phyloP scores from a whole-genome alignment of 2,888 invertebrate species.

The Melanargia galathea region DNA sequence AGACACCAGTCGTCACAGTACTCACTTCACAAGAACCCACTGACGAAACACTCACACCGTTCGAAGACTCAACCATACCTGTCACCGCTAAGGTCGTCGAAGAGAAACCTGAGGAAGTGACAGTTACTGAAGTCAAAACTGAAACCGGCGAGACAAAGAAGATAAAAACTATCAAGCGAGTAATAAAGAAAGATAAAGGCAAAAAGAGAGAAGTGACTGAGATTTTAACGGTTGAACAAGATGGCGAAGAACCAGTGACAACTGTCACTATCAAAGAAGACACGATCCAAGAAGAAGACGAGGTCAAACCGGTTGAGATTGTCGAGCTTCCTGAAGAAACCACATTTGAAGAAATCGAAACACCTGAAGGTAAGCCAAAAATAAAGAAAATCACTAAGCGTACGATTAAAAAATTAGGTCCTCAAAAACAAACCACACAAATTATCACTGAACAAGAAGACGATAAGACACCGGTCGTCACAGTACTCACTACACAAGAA shows the following conservation, averaged over 20 bases:
- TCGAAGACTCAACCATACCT: neutral
- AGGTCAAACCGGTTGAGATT: slow-evolving; percentile 27
- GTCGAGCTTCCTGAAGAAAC: slow-evolving; percentile 45
- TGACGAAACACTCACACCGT: slow-evolving; percentile 45
- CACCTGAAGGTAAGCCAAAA: too few relatives aligned
- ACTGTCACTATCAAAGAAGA: slow-evolving; percentile 43
- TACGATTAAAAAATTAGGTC: too few relatives aligned
- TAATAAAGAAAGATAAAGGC: slow-evolving; percentile 47
- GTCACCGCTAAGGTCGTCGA: slow-evolving; percentile 7
- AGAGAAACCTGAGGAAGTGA: slow-evolving; percentile 24
- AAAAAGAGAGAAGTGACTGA: slow-evolving; percentile 42
- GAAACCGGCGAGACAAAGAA: neutral
- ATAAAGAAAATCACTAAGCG: too few relatives aligned
- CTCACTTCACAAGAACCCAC: slow-evolving; percentile 50
- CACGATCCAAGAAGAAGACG: slow-evolving; percentile 30
- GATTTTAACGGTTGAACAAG: slow-evolving; percentile 43
- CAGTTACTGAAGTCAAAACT: neutral
- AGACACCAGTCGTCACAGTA: slow-evolving; percentile 28
- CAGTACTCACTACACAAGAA: too few relatives aligned
- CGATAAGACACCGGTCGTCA: too few relatives aligned
- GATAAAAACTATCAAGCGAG: slow-evolving; percentile 37
- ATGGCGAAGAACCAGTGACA: slow-evolving; percentile 46
- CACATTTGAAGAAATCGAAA: too few relatives aligned
- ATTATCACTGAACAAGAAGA: too few relatives aligned
- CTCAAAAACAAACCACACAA: too few relatives aligned